Evolutionary conservation across 2,888 invertebrate genomes (phyloP), one percentile per base, ranked within the genome.

Genomic region (Spodoptera exigua): DNA sequence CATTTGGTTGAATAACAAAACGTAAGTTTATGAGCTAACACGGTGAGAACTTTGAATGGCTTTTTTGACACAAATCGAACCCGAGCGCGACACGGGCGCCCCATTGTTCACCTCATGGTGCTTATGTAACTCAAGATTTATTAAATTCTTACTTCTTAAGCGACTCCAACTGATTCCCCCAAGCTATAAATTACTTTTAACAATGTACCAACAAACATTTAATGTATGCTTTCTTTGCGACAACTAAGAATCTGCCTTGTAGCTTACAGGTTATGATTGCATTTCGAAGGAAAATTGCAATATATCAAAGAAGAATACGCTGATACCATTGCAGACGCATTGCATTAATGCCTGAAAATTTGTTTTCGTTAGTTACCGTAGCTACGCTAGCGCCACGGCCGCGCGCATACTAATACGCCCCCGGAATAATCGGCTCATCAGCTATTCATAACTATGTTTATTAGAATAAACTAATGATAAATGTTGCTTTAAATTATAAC

Each of bases 381-480:
- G 11, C 43, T 12, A 14, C 2, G 54, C 17, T 40, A 17, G 14
- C 18, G 34, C 46, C 64, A 54, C 39, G 68, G 70, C 35, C 65
- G 47, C 17, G 11, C 48, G 43, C 47, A 67, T 53, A 60, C 2
- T 43, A 21, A 62, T 16, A 17, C 12, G 18, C 13, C 17, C 14
- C 34, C 39, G 35, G n/a, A 9, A 67, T 54, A 16, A 48, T 44
- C 44, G 40, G 36, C 47, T 70, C 46, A 61, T 71, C 45, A 13
- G 13, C n/a, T 58, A 67, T 70, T 60, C 60, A 70, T 57, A 58
- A 60, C 37, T 60, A 44, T 51, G 39, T 60, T 72, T 59, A 70
- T 60, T 43, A 13, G 49, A 45, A 45, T 48, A 43, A 48, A 61
- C 55, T 55, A 60, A 58, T 64, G 48, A 58, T 63, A 44, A 40